Conservation (phyloP, 92 coral and sea anemone species). For the Porites rus region DNA sequence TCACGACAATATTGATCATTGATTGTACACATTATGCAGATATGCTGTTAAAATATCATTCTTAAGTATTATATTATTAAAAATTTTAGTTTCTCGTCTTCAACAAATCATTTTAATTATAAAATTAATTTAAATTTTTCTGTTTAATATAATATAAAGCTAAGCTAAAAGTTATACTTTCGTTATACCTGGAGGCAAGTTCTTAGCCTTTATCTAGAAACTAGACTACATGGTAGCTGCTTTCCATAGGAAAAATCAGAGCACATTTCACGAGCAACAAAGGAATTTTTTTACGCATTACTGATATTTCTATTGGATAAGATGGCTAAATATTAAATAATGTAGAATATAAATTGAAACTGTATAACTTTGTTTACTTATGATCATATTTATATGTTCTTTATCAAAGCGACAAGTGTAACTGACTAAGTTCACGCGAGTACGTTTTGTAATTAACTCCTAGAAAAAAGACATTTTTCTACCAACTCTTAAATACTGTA, state of each 20-base stretch:
- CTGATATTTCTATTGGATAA: background rate
- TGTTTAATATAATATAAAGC: background rate
- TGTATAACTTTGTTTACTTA: slow-evolving; percentile 21
- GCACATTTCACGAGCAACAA: background rate
- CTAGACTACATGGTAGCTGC: background rate
- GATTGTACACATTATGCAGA: too few species aligned
- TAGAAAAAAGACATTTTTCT: background rate
- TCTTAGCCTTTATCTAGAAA: background rate
- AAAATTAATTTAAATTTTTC: background rate
- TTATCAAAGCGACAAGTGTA: too few species aligned
- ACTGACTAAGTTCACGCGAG: background rate
- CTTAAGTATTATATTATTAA: background rate
- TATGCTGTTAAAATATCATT: too few species aligned
- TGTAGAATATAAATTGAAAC: slow-evolving; percentile 12
- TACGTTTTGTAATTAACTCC: background rate
- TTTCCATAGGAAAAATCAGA: slow-evolving; percentile 20
- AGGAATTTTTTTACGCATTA: background rate
- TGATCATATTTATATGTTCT: background rate
- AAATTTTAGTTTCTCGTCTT: background rate
- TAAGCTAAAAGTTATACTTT: background rate
- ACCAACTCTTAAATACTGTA: slow-evolving; percentile 30
- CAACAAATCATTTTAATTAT: slow-evolving; percentile 14
- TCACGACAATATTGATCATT: background rate
- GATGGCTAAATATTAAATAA: slow-evolving; percentile 33
- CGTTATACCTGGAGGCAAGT: background rate